Conservation (phyloP, 2,888 invertebrate genomes). For the Strigamia transsilvanica region DNA sequence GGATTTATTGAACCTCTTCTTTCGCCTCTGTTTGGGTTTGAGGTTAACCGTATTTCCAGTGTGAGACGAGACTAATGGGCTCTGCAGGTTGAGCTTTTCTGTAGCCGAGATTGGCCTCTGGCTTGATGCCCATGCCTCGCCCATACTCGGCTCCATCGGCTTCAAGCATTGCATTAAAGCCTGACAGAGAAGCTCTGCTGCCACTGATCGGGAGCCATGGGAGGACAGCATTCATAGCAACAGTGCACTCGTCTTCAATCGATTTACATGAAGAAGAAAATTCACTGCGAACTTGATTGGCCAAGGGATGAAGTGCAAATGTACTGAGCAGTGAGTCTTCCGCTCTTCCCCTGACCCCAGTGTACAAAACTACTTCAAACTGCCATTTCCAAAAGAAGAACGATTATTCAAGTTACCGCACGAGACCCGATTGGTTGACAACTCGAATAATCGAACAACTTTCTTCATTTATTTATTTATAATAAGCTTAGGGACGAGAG, state of each 20-base stretch:
- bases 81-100: constrained; percentile 21
- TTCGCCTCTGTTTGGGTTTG: constrained; percentile 28
- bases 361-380: neutral
- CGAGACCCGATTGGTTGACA: no score
- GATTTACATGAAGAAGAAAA: constrained; percentile 23
- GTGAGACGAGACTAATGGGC: constrained; percentile 24
- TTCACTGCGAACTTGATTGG: constrained; percentile 36
- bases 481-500: no score
- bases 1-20: constrained; percentile 27
- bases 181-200: constrained; percentile 35
- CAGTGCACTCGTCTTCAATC: neutral
- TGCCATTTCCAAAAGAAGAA: neutral
- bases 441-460: no score
- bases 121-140: constrained; percentile 26
- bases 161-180: constrained; percentile 37
- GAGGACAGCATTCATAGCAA: constrained; percentile 7
- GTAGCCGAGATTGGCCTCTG: constrained; percentile 29
- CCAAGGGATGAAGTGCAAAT: constrained; percentile 15
- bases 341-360: neutral
- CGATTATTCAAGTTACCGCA: no score
- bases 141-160: constrained; percentile 6
- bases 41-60: constrained; percentile 39
- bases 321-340: neutral
- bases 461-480: no score
- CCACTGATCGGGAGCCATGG: constrained; percentile 6